Evolutionary conservation across 2,113 vertebrate genomes (phyloP), one percentile per base, ranked within the genome.

Genomic region (Zosterops japonicus): DNA sequence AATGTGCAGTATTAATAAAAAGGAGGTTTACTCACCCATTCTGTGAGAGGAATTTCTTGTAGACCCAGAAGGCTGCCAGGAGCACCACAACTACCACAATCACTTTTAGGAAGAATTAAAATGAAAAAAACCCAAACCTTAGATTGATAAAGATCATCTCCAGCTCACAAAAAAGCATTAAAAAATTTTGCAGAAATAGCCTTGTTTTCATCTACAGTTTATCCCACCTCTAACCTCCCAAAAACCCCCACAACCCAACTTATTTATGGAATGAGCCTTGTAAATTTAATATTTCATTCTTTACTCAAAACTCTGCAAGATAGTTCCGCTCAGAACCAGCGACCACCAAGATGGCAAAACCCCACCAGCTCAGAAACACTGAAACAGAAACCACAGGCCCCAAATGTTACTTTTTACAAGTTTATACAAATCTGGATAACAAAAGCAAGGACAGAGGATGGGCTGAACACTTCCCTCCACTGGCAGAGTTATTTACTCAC

Each of bases 1-100:
- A 79, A 72, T 25, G 4, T 47, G 78, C 63, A 87, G 9, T 5
- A 23, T 14, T 12, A 39, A 74, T 3, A 29, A 85, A 47, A 57
- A 24, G 24, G 14, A 35, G 18, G 31, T 2, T 94, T 84, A 97
- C 89, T 98, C 93, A 97, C 97, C 95, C 65, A 71, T 90, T 95
- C 16, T 88, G 93, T 39, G 95, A 86, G 42, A 63, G 39, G 64
- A 22, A 81, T 23, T 75, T 89, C 94, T 97, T 97, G 46, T 72
- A 96, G 60, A 44, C 1, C 72, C 86, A 96, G 83, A 78, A 78
- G 41, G 60, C 90, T 76, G 60, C 93, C 93, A 94, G 71, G n/a
- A 52, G 25, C 60, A 78, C 10, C 21, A 68, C 28, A 29, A 68
- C 0, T 25, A 33, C 36, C 80, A 84, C 76, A 44, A 75, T 7